These are phyloP conservation scores for Vanessa atalanta DNA, from an alignment of 1,140 invertebrate species.

Conservation along the genomic window DNA sequence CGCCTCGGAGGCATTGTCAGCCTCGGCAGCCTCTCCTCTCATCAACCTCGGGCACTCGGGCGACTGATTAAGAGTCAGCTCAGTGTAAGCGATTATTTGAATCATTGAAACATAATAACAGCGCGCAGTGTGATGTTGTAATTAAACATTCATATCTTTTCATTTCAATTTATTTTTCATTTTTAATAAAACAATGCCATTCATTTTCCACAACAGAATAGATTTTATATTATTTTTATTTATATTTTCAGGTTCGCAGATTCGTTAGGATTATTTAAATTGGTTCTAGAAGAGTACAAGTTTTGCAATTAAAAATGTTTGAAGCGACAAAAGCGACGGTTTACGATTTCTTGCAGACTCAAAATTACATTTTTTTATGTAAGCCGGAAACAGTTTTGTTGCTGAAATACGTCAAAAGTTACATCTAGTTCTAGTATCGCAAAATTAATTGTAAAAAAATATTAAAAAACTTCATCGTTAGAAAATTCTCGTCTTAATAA, in stretches of 20 bases:
- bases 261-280: background rate
- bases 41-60: conserved; percentile 5
- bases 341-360: background rate
- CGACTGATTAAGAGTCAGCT: background rate
- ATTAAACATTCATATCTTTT: background rate
- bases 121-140: background rate
- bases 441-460: no score
- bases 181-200: no score
- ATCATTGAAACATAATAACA: conserved; percentile 12
- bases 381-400: no score
- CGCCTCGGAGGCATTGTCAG: conserved; percentile 6
- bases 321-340: conserved; percentile 6
- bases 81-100: conserved; percentile 7
- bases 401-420: no score
- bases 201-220: background rate
- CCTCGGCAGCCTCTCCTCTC: conserved; percentile 8
- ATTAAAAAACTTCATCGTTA: no score
- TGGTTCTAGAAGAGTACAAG: conserved; percentile 12
- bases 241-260: background rate
- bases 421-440: no score
- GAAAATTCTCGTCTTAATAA: no score
- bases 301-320: conserved; percentile 18
- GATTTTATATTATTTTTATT: background rate
- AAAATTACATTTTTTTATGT: background rate
- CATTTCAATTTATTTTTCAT: background rate